Evolutionary conservation across 1,140 invertebrate species (phyloP), one percentile per base, ranked within the genome.

Genomic region (Drosophila micromelanica): DNA sequence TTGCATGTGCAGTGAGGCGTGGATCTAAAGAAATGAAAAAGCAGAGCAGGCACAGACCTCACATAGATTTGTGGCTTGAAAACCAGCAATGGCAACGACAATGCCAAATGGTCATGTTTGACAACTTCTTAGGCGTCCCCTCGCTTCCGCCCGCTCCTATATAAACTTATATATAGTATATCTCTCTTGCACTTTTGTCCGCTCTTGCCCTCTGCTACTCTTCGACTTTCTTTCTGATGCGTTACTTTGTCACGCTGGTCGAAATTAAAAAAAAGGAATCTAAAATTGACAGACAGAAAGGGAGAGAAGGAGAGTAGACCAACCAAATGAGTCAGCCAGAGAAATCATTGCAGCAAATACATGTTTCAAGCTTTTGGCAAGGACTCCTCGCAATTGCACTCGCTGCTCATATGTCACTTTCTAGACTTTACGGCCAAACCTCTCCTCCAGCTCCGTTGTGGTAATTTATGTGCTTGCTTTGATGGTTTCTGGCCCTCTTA

Each of bases 1-100:
- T 86, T 86, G 82, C 82, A 87, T 87, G 82, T 87, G 82, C 82
- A 87, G 61, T 65, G 70, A 82, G 56, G 82, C 84, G 72, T 56
- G 87, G 82, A 86, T 86, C 82, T 86, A 73, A 86, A 82, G 82
- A 87, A 86, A 86, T 78, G 73, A 81, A 77, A 80, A 64, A 71
- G 63, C 71, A 78, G 56, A 42, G 51, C 69, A 78, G 67, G 59
- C 65, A 51, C 51, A 77, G 82, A 76, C 82, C 76, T 75, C 56
- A 72, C 60, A 67, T 86, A 76, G 75, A 86, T 87, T 86, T 86
- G 82, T 87, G 81, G 81, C 81, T 78, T 80, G 76, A 67, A 67
- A 73, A 48, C 60, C 63, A 67, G 76, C 76, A 68, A 68, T 74
- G 64, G 59, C 63, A 71, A 67, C 64, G 56, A 56, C 55, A 69